Base-by-base conservation (phyloP, 30 jellyfish, hydroid and myxozoan genomes). In the Catostylus mosaicus region DNA sequence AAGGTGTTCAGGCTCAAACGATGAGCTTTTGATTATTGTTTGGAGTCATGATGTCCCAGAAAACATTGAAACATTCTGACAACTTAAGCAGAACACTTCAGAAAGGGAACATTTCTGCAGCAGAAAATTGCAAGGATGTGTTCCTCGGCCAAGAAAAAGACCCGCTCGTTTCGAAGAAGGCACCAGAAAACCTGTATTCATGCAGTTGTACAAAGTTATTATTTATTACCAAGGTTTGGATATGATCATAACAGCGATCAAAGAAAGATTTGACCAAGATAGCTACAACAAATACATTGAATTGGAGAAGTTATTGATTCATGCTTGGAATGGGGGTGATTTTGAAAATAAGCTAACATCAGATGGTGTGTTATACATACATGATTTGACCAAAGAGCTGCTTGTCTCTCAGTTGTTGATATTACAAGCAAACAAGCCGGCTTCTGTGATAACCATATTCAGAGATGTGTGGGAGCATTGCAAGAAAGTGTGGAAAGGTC, bases 21-120 rank as follows among this genome's bases (percentile, higher is more conserved):
- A 19, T 16, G 31, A 80, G 52, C 9, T 80, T 80, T 36, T 38
- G 50, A 31, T 79, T 66, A 24, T 20, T 60, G 32, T 61, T 61
- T 60, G 69, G 88, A 40, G 30, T 76, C 85, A 40, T 31, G 67
- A 29, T 50, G 45, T 76, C 84, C 48, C 84, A 77, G 67, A 30
- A 75, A 12, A 50, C 29, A 29, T 23, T 77, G 68, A 77, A 61
- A 22, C 74, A 61, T 61, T 61, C 74, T 61, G 38, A 61, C 38
- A 61, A 30, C 73, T 50, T 63, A 8, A 80, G 90, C 31, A 80
- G 66, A 38, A 62, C 90, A 14, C 89, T 80, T 30, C 89, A 80
- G 50, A 29, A 67, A 64, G 43, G 61, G 30, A 90, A 66, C 66
- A 80, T 80, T 61, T 67, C 88, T 34, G 90, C 90, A 80, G 73